Base-by-base conservation (phyloP, 1,140 invertebrate species). In the Ladona fulva region DNA sequence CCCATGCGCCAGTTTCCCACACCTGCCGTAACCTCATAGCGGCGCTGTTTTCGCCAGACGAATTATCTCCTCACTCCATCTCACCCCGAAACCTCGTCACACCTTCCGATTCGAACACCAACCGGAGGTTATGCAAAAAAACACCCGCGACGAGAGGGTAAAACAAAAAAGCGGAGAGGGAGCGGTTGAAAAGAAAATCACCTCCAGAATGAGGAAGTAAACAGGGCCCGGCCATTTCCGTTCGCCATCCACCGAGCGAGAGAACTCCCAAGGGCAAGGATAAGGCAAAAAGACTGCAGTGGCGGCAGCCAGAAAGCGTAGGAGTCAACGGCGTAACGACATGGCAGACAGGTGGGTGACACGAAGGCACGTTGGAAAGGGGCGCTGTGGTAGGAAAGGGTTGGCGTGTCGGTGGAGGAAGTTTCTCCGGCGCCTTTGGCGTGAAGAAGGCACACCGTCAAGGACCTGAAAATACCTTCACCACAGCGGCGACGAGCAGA, bases 311-410 rank as follows among this genome's bases (percentile, higher is more conserved):
- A 37, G 29, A 37, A 8, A 37, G 52, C 16, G 52, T 66, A 66
- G 52, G 52, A 66, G 52, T 16, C 52, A 22, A 66, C 52, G 52
- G 52, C 52, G n/a, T 66, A 22, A 22, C 52, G 52, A 66, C 52
- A 66, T 12, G n/a, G 52, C 52, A 66, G 52, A 66, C 52, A 66
- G 52, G 52, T 66, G 52, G 52, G 52, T 66, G 52, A 66, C 52
- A 66, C 3, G 52, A 22, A 66, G 52, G 52, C 1, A 12, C 52
- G 16, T 5, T 66, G 3, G 52, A 12, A 66, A 19, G 52, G 52
- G 44, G 19, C 10, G 44, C 10, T 10, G 10, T 10, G 19, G 10
- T 52, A 19, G 10, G 44, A 10, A 52, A 52, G 10, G 44, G 44
- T 10, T 52, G 44, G 10, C 44, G 44, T 19, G 44, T 11, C 10